Evolutionary conservation across 2,888 invertebrate species (phyloP).

Genomic region (Agelastica alni): DNA sequence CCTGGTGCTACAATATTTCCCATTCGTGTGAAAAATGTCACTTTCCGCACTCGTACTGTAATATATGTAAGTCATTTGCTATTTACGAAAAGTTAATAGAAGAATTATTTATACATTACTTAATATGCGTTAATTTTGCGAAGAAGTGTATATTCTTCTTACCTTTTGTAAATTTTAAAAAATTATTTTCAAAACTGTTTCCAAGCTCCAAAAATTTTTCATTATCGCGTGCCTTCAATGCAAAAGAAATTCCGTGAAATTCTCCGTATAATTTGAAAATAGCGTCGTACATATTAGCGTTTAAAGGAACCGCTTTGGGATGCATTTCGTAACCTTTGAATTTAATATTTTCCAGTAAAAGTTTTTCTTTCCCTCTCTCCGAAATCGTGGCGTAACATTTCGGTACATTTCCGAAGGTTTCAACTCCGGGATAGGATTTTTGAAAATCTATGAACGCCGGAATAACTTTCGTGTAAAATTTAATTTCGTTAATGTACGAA

Average conservation of each 20-base stretch:
- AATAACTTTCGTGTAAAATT: slow-evolving; percentile 15
- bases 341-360: slow-evolving; percentile 9
- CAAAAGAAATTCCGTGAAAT: slow-evolving; percentile 39
- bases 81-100: no score
- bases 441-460: slow-evolving; percentile 6
- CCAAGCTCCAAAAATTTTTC: no score
- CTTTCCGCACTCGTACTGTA: no score
- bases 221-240: no score
- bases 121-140: no score
- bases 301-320: neutral
- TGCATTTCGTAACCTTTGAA: slow-evolving; percentile 7
- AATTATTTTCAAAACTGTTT: no score
- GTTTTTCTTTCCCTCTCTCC: neutral
- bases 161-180: no score
- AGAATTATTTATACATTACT: no score
- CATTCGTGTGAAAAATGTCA: no score
- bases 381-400: neutral
- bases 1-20: no score
- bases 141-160: no score
- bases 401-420: slow-evolving; percentile 3
- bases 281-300: neutral
- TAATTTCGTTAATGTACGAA: slow-evolving; percentile 18
- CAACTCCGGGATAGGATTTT: neutral
- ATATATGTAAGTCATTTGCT: no score
- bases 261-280: slow-evolving; percentile 10